Base-by-base conservation (phyloP, 2,797 vertebrate species). In the Tangara arthus region DNA sequence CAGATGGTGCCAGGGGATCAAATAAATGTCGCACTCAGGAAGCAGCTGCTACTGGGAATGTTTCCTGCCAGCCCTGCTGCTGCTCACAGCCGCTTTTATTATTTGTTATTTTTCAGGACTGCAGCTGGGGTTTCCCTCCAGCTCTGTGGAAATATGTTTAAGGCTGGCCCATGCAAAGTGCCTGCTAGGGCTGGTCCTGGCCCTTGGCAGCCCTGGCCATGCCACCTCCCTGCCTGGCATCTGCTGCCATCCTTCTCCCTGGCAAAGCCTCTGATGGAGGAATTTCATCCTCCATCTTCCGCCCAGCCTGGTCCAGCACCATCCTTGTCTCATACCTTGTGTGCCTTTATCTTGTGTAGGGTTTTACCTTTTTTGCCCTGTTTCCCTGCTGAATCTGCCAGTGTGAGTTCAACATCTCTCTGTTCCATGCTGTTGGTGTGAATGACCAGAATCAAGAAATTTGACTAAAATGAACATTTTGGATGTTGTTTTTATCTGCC, bases 1-100 rank as follows among this genome's bases (percentile, higher is more conserved):
- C 98, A 98, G 97, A 98, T 97, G 97, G 97, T 97, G 97, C 97
- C 97, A 95, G 94, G 95, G 97, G 97, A 97, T 97, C 97, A 97
- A 98, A 97, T 92, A 97, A 97, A 97, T 81, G 77, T 96, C 89
- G 92, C 95, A 92, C 96, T 97, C 98, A 98, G 98, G 98, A 98
- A 98, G 97, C 98, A 98, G 98, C 98, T 98, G 98, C 96, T 98
- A 97, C 96, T 97, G 98, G 98, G 98, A 98, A 98, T 97, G 96
- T 94, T 98, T 98, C 98, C 98, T 98, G 98, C 96, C 78, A 95
- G 92, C 90, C 63, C 87, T 69, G 90, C 96, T 92, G 94, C 93
- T 95, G 97, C 97, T 81, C 89, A 89, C 91, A 50, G 95, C 93
- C 71, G 52, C 96, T 97, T 89, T 96, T 93, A 97, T 97, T 97